Base-by-base conservation (phyloP, 2,113 vertebrate genomes). In the Neolamprologus ventralis region DNA sequence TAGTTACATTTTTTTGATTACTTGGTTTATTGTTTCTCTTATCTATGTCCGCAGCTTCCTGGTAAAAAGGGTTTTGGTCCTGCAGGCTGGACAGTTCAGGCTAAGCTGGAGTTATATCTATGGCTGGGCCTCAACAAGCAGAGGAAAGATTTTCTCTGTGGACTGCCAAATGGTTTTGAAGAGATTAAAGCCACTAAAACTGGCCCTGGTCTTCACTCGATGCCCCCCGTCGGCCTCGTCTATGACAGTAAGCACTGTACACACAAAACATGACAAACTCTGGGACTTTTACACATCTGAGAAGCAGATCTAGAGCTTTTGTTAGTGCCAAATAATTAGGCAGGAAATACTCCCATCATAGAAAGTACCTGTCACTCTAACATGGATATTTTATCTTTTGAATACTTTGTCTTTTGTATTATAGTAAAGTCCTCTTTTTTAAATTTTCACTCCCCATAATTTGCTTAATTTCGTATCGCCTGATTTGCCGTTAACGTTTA, bases 61-160 rank as follows among this genome's bases (percentile, higher is more conserved):
- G 99, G 99, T 26, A 99, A 99, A 94, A 96, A 97, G 33, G 97
- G 98, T 0, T 98, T 99, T 2, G 99, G 98, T 10, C 97, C 97
- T 0, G 98, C 97, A 0, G 98, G 99, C 37, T 99, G 98, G 99
- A 98, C 98, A 0, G 98, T 99, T 13, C 99, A 99, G 92, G 98
- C 98, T 45, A 99, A 99, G 89, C 96, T 99, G 95, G 99, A 99
- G 96, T 91, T 98, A 40, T 99, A 99, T 94, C 93, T 99, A 81
- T 99, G 99, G 99, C 96, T 99, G 51, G 98, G 99, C 31, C 96
- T 99, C 85, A 99, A 96, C 95, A 98, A 98, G 87, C 98, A 99
- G 63, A 97, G 97, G 81, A 99, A 97, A 88, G 98, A 99, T 88
- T 98, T 98, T 93, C 95, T 99, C 42, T 94, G 88, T 0, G 98